Evolutionary conservation across 2,113 vertebrate species (phyloP), one percentile per base, ranked within the genome.

Genomic region (Melozone crissalis): DNA sequence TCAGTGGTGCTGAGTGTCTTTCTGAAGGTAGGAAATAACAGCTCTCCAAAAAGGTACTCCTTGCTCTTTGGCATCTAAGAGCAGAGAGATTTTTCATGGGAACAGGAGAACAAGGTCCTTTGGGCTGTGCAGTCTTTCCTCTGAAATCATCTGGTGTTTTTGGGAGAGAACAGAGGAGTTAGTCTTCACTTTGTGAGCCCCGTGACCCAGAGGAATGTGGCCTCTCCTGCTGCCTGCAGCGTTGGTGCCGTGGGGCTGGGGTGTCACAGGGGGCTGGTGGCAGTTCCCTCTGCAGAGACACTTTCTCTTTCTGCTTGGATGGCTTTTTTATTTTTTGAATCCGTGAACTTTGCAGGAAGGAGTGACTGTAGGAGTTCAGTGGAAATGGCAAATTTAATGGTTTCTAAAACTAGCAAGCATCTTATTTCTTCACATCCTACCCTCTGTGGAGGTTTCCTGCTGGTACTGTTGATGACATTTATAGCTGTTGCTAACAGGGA

Each of bases 341-440:
- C 57, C 73, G 54, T 86, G 69, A 93, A 90, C 87, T 95, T 90
- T 15, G 51, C 83, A 77, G 93, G 65, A 72, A 95, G 88, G 78
- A 90, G 37, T 52, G 66, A 81, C 90, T 90, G 93, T 92, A 90
- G 94, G 95, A 94, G 90, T 95, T 94, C 92, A 84, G 92, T 96
- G 92, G 95, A 97, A 97, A 92, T 96, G 93, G 88, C 94, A 95
- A 96, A 92, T 84, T 86, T 94, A 96, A 96, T 94, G 83, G 92
- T 87, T 96, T 94, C 96, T 96, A 95, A 97, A 97, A 96, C 92
- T 67, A 85, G 93, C 85, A 81, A 84, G 88, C 44, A 11, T 94
- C 92, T 94, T 85, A 90, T 93, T 94, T 86, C 88, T 95, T 95
- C 92, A 92, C 94, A 93, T 96, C 95, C 95, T 92, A 94, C 93